phyloP scores from a whole-genome alignment of 2,113 vertebrate genomes.

The Cichladusa arquata region DNA sequence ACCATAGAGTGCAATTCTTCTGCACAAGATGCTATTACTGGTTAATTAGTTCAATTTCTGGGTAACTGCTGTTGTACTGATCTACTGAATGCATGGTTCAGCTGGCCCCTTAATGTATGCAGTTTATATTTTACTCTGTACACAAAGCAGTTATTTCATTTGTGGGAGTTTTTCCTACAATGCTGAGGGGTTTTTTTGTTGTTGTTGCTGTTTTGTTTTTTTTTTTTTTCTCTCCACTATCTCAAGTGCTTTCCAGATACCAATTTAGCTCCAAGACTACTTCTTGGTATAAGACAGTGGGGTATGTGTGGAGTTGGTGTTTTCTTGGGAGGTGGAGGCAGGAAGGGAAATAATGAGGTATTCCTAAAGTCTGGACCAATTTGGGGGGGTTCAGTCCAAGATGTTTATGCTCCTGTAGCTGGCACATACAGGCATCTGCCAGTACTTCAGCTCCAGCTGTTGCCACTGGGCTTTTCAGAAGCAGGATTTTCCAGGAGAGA shows the following conservation, averaged over 20 bases:
- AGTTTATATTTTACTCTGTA: neutral
- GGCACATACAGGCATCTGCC: neutral
- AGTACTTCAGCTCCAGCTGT: neutral
- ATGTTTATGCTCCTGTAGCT: neutral
- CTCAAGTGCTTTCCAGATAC: neutral
- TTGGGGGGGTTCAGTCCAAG: neutral
- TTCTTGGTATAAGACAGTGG: neutral
- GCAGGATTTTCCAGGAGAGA: neutral
- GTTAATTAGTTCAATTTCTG: neutral
- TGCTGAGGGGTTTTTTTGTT: too few species aligned
- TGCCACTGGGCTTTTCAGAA: neutral
- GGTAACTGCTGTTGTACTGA: neutral
- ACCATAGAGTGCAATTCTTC: neutral
- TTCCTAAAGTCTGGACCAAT: neutral
- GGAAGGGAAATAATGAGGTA: neutral
- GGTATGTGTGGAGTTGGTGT: rapidly evolving
- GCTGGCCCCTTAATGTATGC: neutral
- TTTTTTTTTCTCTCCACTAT: neutral
- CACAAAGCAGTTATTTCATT: neutral
- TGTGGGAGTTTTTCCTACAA: neutral
- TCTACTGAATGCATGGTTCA: too few species aligned
- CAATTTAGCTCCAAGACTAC: neutral
- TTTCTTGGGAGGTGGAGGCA: neutral
- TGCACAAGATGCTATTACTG: neutral
- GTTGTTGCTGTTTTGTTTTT: too few species aligned